Evolutionary conservation across 2,797 vertebrate species (phyloP), one percentile per base, ranked within the genome.

Genomic region (Coranthus polyacanthus): DNA sequence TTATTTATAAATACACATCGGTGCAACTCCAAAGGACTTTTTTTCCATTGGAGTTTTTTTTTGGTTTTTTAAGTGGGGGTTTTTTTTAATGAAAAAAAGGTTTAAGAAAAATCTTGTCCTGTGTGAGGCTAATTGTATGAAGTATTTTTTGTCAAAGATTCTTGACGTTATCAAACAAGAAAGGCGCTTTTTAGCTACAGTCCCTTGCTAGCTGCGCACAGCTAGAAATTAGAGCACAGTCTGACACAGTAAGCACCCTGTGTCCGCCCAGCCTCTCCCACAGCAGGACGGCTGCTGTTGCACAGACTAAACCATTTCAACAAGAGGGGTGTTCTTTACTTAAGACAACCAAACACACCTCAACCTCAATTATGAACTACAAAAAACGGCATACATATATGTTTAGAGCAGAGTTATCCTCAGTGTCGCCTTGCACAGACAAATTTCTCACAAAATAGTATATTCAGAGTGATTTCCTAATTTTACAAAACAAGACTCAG

Each of bases 271-370:
- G 72, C 75, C 83, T 79, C 79, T 73, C 68, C 69, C 78, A 61
- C 59, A 71, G 68, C 65, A 69, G 62, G 62, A 74, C 56, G 71
- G 64, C 63, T 57, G 75, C 65, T 81, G 78, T 45, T 58, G 15
- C 69, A 56, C 45, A 63, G 91, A 84, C 86, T 74, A 68, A 87
- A 91, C 90, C 90, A 92, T 88, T 85, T 44, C 51, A 63, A 34
- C 18, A 71, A 0, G 9, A 80, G 81, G 83, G 86, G 53, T 74
- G 13, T 6, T 56, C 5, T 60, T 47, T 29, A 52, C 24, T 57
- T 24, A 50, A 36, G 22, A 75, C n/a, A 22, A 77, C 75, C 75
- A 86, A 80, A 73, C 42, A 69, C 53, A 42, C 12, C 13, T 13
- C 12, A 13, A 45, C 13, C 6, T 52, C 34, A 41, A 55, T 72